phyloP scores from a whole-genome alignment of 2,113 vertebrate genomes.

The Chamaetylas fuelleborni region DNA sequence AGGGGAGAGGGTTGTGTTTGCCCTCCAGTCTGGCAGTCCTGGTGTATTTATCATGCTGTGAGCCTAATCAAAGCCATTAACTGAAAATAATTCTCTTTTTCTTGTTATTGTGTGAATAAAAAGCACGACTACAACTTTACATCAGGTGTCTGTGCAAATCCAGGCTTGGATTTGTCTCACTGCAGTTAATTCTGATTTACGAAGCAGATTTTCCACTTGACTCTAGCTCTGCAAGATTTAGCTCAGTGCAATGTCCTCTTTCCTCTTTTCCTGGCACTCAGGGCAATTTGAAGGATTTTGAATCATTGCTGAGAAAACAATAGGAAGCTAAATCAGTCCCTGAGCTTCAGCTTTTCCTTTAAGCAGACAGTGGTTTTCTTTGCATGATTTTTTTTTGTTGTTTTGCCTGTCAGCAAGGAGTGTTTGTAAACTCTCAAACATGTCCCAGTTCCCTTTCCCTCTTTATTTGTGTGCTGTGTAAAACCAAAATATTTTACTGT shows the following conservation, averaged over 20 bases:
- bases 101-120: not conserved
- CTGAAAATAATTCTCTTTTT: not conserved
- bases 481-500: slow-evolving; percentile 28
- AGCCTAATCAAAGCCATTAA: not conserved
- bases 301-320: slow-evolving; percentile 34
- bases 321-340: slow-evolving; percentile 22
- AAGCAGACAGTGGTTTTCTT: not conserved
- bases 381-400: not conserved
- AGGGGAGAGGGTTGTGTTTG: not conserved
- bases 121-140: not conserved
- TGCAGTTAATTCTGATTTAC: not conserved
- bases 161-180: not conserved
- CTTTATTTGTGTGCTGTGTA: not conserved
- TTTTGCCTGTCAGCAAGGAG: slow-evolving; percentile 19
- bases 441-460: not conserved
- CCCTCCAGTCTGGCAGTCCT: not conserved
- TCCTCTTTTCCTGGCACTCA: not conserved
- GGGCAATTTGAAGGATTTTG: not conserved
- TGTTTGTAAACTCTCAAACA: slow-evolving; percentile 4
- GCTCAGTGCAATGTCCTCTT: not conserved
- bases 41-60: not conserved
- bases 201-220: not conserved
- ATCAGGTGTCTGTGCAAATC: not conserved
- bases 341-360: not conserved
- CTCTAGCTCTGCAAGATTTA: not conserved